phyloP scores from a whole-genome alignment of 2,797 vertebrate genomes.

The Limnodromus scolopaceus region DNA sequence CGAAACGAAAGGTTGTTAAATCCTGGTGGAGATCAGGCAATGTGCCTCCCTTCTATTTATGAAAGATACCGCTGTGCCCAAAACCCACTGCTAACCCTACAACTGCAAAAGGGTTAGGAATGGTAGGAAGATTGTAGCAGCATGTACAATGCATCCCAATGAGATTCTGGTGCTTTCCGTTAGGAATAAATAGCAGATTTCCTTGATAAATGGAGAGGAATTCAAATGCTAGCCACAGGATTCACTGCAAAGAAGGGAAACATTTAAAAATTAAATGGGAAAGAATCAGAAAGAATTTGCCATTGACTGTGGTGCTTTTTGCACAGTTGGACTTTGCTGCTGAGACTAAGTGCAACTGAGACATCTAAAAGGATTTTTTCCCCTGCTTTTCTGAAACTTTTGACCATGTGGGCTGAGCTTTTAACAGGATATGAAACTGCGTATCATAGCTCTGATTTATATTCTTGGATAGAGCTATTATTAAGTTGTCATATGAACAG shows the following conservation, averaged over 20 bases:
- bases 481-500: conserved; percentile 73
- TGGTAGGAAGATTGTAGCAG: background rate
- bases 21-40: background rate
- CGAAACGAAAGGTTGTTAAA: background rate
- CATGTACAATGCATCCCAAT: background rate
- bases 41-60: background rate
- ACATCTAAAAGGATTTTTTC: background rate
- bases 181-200: background rate
- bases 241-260: background rate
- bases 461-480: conserved; percentile 69
- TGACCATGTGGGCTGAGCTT: conserved; percentile 79
- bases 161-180: background rate
- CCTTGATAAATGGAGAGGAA: background rate
- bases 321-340: background rate
- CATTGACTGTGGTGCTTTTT: background rate
- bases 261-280: background rate
- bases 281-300: background rate
- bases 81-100: background rate
- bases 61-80: background rate
- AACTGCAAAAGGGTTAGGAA: background rate
- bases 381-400: conserved; percentile 51
- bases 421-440: conserved; percentile 77
- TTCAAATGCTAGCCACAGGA: background rate
- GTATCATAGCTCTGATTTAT: conserved; percentile 65
- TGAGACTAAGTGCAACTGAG: background rate